Conservation (phyloP, 2,113 vertebrate species). For the Chascanopsetta lugubris region DNA sequence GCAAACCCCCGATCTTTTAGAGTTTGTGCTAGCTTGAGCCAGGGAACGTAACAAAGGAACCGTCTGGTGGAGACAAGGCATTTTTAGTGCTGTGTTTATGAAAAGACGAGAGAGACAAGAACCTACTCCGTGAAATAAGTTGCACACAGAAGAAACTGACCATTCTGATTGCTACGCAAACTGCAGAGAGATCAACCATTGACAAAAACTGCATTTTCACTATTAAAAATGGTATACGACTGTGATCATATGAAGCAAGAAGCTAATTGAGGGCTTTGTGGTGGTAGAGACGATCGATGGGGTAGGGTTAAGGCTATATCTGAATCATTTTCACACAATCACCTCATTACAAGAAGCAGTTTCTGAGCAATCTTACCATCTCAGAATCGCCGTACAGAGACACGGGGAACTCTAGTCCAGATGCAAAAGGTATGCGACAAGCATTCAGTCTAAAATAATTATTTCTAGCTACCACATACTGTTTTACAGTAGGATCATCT, state of each 20-base stretch:
- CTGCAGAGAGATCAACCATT: conserved; percentile 78
- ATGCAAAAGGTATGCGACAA: conserved; percentile 34
- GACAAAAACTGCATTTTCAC: conserved; percentile 77
- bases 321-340: conserved; percentile 36
- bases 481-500: conserved; percentile 54
- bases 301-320: conserved; percentile 67
- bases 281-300: conserved; percentile 18
- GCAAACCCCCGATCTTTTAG: background rate
- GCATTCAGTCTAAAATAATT: conserved; percentile 62
- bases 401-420: conserved; percentile 28
- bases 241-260: conserved; percentile 35
- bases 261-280: conserved; percentile 37
- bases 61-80: conserved; percentile 48
- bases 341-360: conserved; percentile 26
- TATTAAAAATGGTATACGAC: conserved; percentile 64
- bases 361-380: conserved; percentile 18
- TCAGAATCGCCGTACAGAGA: conserved; percentile 34
- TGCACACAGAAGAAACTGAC: conserved; percentile 71
- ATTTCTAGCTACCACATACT: conserved; percentile 50
- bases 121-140: conserved; percentile 53
- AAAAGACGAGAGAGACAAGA: conserved; percentile 31
- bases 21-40: conserved; percentile 23
- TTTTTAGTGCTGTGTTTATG: conserved; percentile 77
- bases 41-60: conserved; percentile 14
- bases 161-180: conserved; percentile 72